A percentile compares a stretch with the other conserved stretches of the same genome.
Conservation (phyloP, 2,797 vertebrate species). For the Scomberomorus guttatus region DNA sequence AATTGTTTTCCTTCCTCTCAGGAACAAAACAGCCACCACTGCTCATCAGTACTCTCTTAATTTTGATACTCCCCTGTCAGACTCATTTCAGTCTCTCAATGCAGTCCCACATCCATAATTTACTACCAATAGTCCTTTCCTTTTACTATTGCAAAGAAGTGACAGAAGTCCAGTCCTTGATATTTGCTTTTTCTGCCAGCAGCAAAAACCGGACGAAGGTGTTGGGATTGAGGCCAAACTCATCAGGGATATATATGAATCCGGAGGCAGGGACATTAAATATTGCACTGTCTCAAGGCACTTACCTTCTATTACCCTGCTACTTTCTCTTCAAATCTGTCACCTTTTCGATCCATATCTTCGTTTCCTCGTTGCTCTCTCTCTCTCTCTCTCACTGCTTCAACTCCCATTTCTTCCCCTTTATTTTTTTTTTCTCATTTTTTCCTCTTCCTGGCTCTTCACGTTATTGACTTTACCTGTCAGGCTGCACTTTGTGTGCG, state of each 20-base stretch:
- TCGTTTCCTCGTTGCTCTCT: background rate
- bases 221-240: slow-evolving; percentile 63
- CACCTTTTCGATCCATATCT: slow-evolving; percentile 22
- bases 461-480: slow-evolving; percentile 17
- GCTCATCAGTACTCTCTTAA: slow-evolving; percentile 36
- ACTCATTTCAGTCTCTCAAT: slow-evolving; percentile 57
- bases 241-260: slow-evolving; percentile 63
- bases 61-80: slow-evolving; percentile 41
- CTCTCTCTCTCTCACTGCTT: background rate
- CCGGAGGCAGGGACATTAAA: slow-evolving; percentile 59
- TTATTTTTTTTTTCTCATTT: background rate
- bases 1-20: slow-evolving; percentile 54
- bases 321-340: slow-evolving; percentile 44
- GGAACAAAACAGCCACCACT: slow-evolving; percentile 15
- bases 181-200: slow-evolving; percentile 34
- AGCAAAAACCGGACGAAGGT: slow-evolving; percentile 37
- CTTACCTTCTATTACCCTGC: slow-evolving; percentile 45
- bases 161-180: slow-evolving; percentile 27
- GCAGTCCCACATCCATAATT: slow-evolving; percentile 65
- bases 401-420: background rate
- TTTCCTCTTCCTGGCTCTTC: background rate
- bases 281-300: slow-evolving; percentile 57
- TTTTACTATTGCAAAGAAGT: slow-evolving; percentile 56
- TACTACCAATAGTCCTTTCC: slow-evolving; percentile 53
- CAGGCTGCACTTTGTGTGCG: background rate